Evolutionary conservation across 2,888 invertebrate species (phyloP).

Genomic region (Odontomyia ornata): DNA sequence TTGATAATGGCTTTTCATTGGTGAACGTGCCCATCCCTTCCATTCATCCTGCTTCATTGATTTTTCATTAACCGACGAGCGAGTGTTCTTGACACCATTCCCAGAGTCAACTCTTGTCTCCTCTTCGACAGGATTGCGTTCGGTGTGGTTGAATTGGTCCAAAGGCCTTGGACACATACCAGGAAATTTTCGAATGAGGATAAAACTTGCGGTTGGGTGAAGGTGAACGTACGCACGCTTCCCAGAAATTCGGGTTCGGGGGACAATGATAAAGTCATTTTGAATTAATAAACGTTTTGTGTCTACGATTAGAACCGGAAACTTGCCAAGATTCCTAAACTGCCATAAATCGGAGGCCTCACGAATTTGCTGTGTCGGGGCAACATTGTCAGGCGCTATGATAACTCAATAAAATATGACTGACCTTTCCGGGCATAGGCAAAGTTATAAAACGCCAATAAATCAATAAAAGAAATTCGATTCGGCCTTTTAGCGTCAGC

Average conservation of each 20-base stretch:
- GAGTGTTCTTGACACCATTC: constrained; percentile 12
- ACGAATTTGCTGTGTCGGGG: no score
- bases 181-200: background rate
- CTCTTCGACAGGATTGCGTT: background rate
- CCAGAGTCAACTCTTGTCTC: background rate
- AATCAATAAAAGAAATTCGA: no score
- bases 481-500: no score
- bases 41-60: constrained; percentile 14
- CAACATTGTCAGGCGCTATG: no score
- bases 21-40: background rate
- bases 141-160: background rate
- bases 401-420: no score
- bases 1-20: background rate
- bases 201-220: background rate
- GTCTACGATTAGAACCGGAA: no score
- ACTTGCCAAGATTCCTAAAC: no score
- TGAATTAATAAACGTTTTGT: no score
- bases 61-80: constrained; percentile 13
- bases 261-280: no score
- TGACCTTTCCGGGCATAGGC: no score
- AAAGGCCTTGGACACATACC: background rate
- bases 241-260: background rate
- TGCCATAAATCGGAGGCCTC: no score
- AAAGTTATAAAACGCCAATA: no score
- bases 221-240: background rate